phyloP scores from a whole-genome alignment of 2,888 invertebrate species.

The Lepidocyrtoides sp. region DNA sequence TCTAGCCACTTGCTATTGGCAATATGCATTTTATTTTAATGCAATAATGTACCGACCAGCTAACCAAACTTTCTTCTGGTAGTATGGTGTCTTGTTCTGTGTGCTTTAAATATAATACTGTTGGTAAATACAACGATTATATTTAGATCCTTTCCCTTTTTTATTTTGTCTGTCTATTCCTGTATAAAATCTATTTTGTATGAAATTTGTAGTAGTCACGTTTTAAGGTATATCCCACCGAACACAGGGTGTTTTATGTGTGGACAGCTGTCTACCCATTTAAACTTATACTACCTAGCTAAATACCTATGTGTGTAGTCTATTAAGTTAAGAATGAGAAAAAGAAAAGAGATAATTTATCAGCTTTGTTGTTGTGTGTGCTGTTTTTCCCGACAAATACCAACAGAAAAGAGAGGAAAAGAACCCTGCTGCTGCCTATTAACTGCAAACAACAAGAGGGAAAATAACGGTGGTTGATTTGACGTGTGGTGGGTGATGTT shows the following conservation, averaged over 20 bases:
- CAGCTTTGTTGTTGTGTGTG: slow-evolving; percentile 4
- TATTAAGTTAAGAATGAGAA: not conserved
- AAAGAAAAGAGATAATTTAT: no score
- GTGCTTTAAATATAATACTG: not conserved
- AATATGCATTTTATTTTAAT: no score
- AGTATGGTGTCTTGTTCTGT: no score
- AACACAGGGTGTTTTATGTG: not conserved
- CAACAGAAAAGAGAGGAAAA: not conserved
- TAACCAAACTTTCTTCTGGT: no score
- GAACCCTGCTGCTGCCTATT: not conserved
- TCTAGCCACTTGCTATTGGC: no score
- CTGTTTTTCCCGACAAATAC: slow-evolving; percentile 1
- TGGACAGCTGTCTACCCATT: slow-evolving; percentile 34
- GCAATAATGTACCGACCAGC: no score
- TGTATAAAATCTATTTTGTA: not conserved
- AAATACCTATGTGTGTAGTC: no score
- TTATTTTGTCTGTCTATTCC: not conserved
- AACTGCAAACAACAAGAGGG: not conserved
- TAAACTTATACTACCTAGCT: no score
- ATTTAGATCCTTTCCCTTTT: slow-evolving; percentile 14
- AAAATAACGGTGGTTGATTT: slow-evolving; percentile 60
- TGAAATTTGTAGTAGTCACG: not conserved
- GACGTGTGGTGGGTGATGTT: slow-evolving; percentile 23
- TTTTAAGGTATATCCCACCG: not conserved
- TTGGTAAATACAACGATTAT: not conserved